Evolutionary conservation across 1,140 invertebrate genomes (phyloP), one percentile per base, ranked within the genome.

Genomic region (Bombus confusus): DNA sequence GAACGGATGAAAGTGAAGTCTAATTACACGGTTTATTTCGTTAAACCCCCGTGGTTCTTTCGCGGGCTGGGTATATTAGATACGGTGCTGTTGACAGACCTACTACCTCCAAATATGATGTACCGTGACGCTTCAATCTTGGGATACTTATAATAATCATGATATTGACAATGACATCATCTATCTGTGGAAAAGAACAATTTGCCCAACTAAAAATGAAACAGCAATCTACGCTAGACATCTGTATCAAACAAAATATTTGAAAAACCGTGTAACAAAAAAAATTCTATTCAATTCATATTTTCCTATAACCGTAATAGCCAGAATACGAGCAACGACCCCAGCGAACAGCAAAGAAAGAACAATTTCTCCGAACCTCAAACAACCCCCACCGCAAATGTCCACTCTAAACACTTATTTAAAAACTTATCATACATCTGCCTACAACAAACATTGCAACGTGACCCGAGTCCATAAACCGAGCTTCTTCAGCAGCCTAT

Each of bases 1-100:
- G 68, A 28, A 13, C 4, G 37, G 12, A 25, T 71, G 68, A 71
- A 71, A 71, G 68, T 39, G 68, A 71, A 74, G 41, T 47, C 47
- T 47, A 75, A 52, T 75, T 75, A 52, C 18, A 43, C 47, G 43
- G 47, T 75, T 75, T 57, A 37, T 28, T 52, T 75, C 57, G 69
- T 13, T 28, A 37, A 47, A 57, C 74, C 74, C 47, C 57, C 74
- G n/a, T 52, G 73, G 43, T 25, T n/a, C 22, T 31, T 10, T 37
- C n/a, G 25, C 9, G 34, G 74, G 31, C 31, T 15, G 34, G 3
- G 6, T 43, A 18, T 15, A 28, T 28, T 28, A 31, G 74, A 52
- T 10, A 43, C 1, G 12, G 31, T 74, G 68, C 68, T 13, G 5
- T 71, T 22, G 73, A 74, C 74, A 37, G 31, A 28, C 13, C 31